Evolutionary conservation across 2,797 vertebrate genomes (phyloP), one percentile per base, ranked within the genome.

Genomic region (Sebastolobus altivelis): DNA sequence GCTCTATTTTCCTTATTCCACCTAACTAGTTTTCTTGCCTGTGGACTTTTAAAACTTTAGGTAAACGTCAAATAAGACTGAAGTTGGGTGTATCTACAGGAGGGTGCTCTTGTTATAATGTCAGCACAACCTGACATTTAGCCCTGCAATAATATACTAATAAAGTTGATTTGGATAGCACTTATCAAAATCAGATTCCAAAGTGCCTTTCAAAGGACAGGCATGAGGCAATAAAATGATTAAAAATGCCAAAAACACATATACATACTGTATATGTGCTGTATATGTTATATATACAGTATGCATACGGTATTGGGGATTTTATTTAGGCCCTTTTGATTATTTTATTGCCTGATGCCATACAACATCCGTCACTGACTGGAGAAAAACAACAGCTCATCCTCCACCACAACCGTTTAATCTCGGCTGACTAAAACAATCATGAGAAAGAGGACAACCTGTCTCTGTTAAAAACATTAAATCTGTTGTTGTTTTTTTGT

Each of bases 21-120:
- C 37, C 35, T 20, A 49, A 69, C 8, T 20, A 12, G 65, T 70
- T 66, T 74, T 65, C 27, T 55, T 25, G 40, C 66, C 56, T 52
- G 35, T 62, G 55, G 56, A 31, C 14, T 58, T 77, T 33, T 43
- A 43, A 13, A 69, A 18, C 16, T 46, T 2, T 20, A 10, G n/a
- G 4, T 46, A 40, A 60, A 68, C 29, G 25, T 63, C 5, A 43
- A 69, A 35, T 61, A 8, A 38, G 18, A 31, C 20, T 52, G 4
- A 8, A 63, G 3, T 46, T 11, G 2, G 12, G 27, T 27, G 58
- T 20, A 6, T 58, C 7, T 55, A 14, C 9, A 49, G 31, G 10
- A 67, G 37, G 22, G 25, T 61, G 14, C 46, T 40, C 22, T 6
- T 38, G 4, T 1, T 65, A 29, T 16, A 6, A 40, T 40, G 6